Percentiles rank a stretch among this genome's conserved stretches.
phyloP scores from a whole-genome alignment of 2,888 invertebrate species.

The Monochamus alternatus region DNA sequence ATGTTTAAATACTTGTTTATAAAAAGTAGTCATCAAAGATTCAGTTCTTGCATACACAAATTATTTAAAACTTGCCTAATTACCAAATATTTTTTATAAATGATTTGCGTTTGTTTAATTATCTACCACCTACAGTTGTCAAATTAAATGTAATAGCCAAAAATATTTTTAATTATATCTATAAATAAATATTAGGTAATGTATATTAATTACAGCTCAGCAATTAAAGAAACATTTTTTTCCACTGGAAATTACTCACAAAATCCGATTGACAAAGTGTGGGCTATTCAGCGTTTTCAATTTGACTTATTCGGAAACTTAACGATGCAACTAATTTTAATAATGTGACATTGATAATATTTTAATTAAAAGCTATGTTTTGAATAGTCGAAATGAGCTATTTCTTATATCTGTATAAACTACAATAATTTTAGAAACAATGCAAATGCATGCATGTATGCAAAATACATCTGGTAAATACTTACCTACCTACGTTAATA shows the following conservation, averaged over 20 bases:
- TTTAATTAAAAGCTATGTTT: conserved; percentile 32
- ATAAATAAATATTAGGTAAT: conserved; percentile 37
- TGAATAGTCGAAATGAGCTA: background rate
- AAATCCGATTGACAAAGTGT: conserved; percentile 36
- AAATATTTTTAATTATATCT: conserved; percentile 29
- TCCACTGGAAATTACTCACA: conserved; percentile 26
- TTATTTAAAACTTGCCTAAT: conserved; percentile 31
- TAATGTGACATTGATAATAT: conserved; percentile 39
- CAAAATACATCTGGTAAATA: no score
- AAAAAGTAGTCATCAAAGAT: background rate
- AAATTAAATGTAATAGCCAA: conserved; percentile 9
- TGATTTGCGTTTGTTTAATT: background rate
- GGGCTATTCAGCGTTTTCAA: conserved; percentile 32
- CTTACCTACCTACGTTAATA: no score
- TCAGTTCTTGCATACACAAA: conserved; percentile 10
- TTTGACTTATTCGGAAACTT: conserved; percentile 41
- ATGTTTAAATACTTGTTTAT: no score
- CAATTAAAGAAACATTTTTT: conserved; percentile 33
- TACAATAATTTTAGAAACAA: no score
- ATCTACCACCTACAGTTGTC: conserved; percentile 12
- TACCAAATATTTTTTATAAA: background rate
- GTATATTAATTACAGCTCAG: conserved; percentile 29
- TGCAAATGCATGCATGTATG: no score
- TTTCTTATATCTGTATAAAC: background rate
- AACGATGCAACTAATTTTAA: conserved; percentile 42